phyloP scores from a whole-genome alignment of 2,113 vertebrate genomes.

The Vombatus ursinus region DNA sequence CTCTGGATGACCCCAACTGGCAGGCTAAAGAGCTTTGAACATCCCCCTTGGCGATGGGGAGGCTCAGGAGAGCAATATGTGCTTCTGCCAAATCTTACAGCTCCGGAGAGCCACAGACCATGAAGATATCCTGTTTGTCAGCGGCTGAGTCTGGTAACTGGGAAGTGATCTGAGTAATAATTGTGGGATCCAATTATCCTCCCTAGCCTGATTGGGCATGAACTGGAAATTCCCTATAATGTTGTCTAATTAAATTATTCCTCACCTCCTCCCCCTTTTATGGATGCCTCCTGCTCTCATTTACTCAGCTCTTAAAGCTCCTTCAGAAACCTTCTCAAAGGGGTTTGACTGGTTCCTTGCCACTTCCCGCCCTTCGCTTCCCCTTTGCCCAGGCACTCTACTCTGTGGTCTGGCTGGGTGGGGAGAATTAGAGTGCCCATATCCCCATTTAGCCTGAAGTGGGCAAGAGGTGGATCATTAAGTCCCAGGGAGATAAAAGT shows the following conservation, averaged over 20 bases:
- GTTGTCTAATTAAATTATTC: slow-evolving; percentile 62
- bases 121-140: not conserved
- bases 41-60: not conserved
- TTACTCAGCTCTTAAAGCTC: slow-evolving; percentile 52
- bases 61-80: not conserved
- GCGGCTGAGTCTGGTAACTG: not conserved
- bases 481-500: not conserved
- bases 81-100: not conserved
- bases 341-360: slow-evolving; percentile 59
- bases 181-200: not conserved
- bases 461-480: not conserved
- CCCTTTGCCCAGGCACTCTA: not conserved
- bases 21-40: not conserved
- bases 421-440: slow-evolving; percentile 7
- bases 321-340: slow-evolving; percentile 59
- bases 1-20: not conserved
- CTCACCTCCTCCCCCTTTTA: slow-evolving; percentile 12
- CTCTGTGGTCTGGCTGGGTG: not conserved
- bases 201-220: slow-evolving; percentile 55
- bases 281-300: slow-evolving; percentile 23
- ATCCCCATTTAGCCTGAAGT: slow-evolving; percentile 41
- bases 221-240: slow-evolving; percentile 74
- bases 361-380: not conserved
- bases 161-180: slow-evolving; percentile 37
- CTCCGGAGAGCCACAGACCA: not conserved